These are phyloP conservation scores for Oplegnathus fasciatus DNA, from an alignment of 2,113 vertebrate species.

Conservation along the genomic window DNA sequence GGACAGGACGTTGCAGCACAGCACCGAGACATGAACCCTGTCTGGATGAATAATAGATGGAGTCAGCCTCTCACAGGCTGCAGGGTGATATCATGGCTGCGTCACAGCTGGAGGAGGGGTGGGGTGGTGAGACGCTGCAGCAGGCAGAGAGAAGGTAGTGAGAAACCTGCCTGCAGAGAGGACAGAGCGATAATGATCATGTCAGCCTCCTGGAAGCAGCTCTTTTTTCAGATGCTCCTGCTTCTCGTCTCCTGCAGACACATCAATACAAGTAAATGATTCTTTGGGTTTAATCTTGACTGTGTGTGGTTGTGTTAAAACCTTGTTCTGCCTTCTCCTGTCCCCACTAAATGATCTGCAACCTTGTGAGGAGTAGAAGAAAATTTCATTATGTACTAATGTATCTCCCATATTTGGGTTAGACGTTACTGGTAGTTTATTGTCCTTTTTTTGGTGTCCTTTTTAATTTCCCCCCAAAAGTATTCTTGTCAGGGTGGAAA, in stretches of 20 bases:
- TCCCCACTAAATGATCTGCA: conserved; percentile 33
- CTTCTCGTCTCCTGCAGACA: conserved; percentile 68
- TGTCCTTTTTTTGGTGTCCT: background rate
- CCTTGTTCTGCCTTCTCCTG: conserved; percentile 6
- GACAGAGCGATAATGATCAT: conserved; percentile 57
- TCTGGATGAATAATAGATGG: conserved; percentile 72
- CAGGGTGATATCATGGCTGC: conserved; percentile 65
- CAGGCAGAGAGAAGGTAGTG: conserved; percentile 9
- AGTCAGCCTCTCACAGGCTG: conserved; percentile 45
- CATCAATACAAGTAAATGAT: conserved; percentile 76
- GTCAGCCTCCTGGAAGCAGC: conserved; percentile 58
- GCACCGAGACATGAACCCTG: background rate
- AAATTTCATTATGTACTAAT: background rate
- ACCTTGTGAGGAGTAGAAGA: conserved; percentile 51
- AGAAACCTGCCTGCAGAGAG: conserved; percentile 28
- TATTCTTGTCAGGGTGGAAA: background rate
- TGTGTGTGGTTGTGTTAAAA: conserved; percentile 23
- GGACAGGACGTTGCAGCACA: conserved; percentile 5
- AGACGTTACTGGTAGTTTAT: background rate
- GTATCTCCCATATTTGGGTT: background rate
- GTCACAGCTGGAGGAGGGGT: conserved; percentile 67
- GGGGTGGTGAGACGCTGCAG: conserved; percentile 47
- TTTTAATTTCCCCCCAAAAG: background rate
- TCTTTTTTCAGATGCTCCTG: conserved; percentile 52
- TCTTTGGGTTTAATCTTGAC: conserved; percentile 14